phyloP scores from a whole-genome alignment of 2,888 invertebrate genomes.

The Apocheima hispidaria region DNA sequence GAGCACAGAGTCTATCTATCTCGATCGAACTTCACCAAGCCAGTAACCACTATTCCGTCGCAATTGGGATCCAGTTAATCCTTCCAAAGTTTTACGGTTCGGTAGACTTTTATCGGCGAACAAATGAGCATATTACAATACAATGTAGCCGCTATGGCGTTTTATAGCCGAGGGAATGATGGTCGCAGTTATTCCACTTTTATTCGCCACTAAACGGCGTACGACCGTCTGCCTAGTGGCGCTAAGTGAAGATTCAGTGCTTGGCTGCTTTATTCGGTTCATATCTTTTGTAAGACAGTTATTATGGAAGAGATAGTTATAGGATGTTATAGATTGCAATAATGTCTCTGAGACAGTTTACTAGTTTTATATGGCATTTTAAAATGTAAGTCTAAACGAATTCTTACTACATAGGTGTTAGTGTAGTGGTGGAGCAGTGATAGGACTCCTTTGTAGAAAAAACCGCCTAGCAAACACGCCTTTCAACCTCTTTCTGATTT shows the following conservation, averaged over 20 bases:
- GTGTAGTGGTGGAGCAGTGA: too few relatives aligned
- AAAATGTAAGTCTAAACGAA: too few relatives aligned
- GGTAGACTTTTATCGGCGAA: conserved; percentile 41
- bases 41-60: conserved; percentile 10
- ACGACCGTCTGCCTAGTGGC: conserved; percentile 27
- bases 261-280: conserved; percentile 7
- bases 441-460: too few relatives aligned
- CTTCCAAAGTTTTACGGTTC: conserved; percentile 37
- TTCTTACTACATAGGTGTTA: too few relatives aligned
- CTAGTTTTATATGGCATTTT: neutral
- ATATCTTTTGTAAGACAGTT: conserved; percentile 18
- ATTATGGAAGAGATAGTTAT: neutral
- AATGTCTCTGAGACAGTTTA: neutral
- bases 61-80: conserved; percentile 39
- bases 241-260: conserved; percentile 10
- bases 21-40: neutral
- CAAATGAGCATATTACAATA: conserved; percentile 45
- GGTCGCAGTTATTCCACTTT: conserved; percentile 44
- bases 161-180: conserved; percentile 45
- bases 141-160: conserved; percentile 40
- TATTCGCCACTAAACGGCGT: conserved; percentile 40
- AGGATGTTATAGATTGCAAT: neutral
- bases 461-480: too few relatives aligned
- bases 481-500: too few relatives aligned
- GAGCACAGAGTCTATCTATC: conserved; percentile 2